Conservation (phyloP, 2,113 vertebrate genomes). For the Rissa tridactyla region DNA sequence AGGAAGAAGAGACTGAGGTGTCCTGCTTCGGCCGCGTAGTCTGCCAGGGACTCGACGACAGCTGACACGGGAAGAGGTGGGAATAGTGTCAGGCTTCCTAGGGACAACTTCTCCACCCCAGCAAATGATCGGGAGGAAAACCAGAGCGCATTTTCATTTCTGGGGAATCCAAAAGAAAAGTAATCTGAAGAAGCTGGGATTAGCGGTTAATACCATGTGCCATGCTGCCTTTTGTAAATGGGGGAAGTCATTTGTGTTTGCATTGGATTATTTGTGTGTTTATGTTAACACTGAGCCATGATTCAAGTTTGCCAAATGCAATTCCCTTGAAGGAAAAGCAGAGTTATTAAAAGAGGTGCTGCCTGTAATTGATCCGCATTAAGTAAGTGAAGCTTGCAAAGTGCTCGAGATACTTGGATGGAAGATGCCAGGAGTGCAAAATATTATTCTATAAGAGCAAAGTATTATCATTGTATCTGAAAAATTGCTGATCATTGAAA, state of each 20-base stretch:
- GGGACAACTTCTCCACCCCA: constrained; percentile 28
- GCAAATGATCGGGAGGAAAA: not conserved
- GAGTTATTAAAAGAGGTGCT: constrained; percentile 60
- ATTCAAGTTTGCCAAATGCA: constrained; percentile 26
- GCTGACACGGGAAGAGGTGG: not conserved
- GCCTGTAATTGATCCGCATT: constrained; percentile 49
- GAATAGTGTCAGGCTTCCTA: constrained; percentile 49
- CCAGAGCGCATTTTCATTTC: not conserved
- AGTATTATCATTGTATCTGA: constrained; percentile 55
- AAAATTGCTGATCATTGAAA: constrained; percentile 67
- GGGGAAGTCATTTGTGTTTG: constrained; percentile 28
- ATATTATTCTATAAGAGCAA: constrained; percentile 57
- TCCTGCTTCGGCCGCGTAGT: not conserved
- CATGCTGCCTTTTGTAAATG: not conserved
- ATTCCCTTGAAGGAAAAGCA: constrained; percentile 50
- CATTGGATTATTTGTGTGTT: constrained; percentile 48
- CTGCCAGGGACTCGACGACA: constrained; percentile 41
- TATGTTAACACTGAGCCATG: constrained; percentile 12
- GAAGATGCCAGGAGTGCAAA: constrained; percentile 49
- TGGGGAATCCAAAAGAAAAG: constrained; percentile 54
- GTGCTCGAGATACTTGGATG: constrained; percentile 21
- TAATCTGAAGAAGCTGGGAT: not conserved
- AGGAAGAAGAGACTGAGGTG: constrained; percentile 37
- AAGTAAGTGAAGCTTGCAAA: constrained; percentile 52
- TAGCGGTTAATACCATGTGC: not conserved